Evolutionary conservation across 2,113 vertebrate species (phyloP).

Genomic region (Ornithorhynchus anatinus): DNA sequence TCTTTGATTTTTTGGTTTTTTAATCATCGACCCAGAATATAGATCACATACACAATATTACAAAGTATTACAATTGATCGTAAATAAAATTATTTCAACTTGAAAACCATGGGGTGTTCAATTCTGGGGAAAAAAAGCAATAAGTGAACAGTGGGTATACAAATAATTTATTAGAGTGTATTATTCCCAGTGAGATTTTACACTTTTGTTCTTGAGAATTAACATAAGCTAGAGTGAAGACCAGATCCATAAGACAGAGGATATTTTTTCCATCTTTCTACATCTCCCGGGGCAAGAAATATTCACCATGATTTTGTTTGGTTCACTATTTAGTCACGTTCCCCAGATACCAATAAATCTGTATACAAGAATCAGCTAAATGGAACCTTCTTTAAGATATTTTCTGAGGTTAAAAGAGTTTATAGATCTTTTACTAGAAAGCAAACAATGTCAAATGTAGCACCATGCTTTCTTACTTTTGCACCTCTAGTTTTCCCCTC

Average conservation of each 20-base stretch:
- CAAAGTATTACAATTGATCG: no score
- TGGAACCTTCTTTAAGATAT: conserved; percentile 14
- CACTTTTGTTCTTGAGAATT: not conserved
- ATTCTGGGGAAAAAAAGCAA: no score
- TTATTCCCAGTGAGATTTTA: not conserved
- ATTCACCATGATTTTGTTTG: not conserved
- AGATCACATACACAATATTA: no score
- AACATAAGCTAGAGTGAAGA: conserved; percentile 3
- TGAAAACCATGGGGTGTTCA: no score
- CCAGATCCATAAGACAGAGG: not conserved
- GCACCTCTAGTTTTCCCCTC: not conserved
- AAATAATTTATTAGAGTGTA: not conserved
- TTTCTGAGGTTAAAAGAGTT: conserved; percentile 8
- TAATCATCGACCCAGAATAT: no score
- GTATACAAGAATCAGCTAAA: conserved; percentile 11
- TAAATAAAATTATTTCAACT: no score
- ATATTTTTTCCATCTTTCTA: conserved; percentile 2
- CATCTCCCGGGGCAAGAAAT: not conserved
- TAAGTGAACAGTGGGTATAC: no score
- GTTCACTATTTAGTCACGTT: not conserved
- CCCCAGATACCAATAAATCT: conserved; percentile 21
- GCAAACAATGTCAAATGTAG: not conserved
- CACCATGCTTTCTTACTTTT: not conserved
- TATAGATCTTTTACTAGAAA: not conserved
- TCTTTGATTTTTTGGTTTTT: no score